Evolutionary conservation across 2,888 invertebrate genomes (phyloP).

Genomic region (Hanleya hanleyi): DNA sequence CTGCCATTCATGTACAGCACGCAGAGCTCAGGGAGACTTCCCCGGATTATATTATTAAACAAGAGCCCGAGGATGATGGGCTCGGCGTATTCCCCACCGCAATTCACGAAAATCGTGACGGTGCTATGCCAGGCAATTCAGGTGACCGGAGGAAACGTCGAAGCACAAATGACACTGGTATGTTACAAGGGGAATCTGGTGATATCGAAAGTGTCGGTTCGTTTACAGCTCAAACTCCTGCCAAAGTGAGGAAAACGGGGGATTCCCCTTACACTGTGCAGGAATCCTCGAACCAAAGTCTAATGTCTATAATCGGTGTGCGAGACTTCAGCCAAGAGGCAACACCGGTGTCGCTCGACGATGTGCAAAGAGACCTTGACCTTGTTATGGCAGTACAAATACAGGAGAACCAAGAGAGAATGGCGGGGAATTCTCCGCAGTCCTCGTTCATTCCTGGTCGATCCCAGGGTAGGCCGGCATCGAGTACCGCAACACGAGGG

Average conservation of each 20-base stretch:
- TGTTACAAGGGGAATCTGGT: background rate
- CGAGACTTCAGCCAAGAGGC: background rate
- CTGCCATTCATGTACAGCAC: too few relatives aligned
- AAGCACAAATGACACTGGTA: background rate
- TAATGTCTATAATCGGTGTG: slow-evolving; percentile 5
- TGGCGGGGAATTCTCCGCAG: background rate
- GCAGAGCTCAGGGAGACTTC: too few relatives aligned
- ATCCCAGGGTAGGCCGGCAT: too few relatives aligned
- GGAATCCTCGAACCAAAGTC: background rate
- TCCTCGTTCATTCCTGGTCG: background rate
- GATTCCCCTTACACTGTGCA: background rate
- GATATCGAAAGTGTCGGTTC: too few relatives aligned
- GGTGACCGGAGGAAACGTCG: background rate
- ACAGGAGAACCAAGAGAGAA: background rate
- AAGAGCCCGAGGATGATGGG: background rate
- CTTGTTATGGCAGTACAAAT: background rate
- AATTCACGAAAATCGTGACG: too few relatives aligned
- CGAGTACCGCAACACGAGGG: too few relatives aligned
- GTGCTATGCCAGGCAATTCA: background rate
- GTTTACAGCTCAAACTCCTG: background rate
- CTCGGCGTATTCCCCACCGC: background rate
- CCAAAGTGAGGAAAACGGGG: background rate
- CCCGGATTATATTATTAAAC: background rate
- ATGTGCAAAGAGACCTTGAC: background rate
- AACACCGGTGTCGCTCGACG: background rate